Evolutionary conservation across 2,797 vertebrate genomes (phyloP).

Genomic region (Manis crassicaudata): DNA sequence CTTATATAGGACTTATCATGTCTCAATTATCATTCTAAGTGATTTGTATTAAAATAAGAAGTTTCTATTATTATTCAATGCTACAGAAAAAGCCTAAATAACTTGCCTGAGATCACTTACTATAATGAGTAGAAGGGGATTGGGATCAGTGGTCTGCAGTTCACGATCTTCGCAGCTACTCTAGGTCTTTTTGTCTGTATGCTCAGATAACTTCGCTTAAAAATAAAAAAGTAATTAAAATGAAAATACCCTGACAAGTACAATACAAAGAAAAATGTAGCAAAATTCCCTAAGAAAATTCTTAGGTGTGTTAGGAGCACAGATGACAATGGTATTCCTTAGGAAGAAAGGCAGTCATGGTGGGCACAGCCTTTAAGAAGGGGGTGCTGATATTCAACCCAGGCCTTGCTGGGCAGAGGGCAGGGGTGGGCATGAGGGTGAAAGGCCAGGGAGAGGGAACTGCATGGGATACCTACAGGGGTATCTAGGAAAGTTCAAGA

Average conservation of each 20-base stretch:
- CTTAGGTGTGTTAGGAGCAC: background rate
- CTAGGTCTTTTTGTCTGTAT: background rate
- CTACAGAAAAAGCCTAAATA: background rate
- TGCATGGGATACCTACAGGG: background rate
- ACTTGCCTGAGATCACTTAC: background rate
- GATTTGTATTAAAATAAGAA: background rate
- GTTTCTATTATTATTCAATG: background rate
- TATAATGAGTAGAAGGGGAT: background rate
- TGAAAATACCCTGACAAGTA: background rate
- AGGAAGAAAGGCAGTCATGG: fast-evolving
- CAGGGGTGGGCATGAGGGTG: too few species aligned
- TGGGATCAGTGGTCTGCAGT: background rate
- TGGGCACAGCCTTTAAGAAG: background rate
- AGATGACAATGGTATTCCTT: background rate
- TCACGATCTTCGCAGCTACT: background rate
- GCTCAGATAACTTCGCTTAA: background rate
- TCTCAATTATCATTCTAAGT: background rate
- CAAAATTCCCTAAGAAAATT: background rate
- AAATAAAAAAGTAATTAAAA: background rate
- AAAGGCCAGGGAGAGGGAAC: background rate
- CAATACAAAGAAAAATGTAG: background rate
- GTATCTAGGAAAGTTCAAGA: background rate
- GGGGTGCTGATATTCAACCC: background rate
- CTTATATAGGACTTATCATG: background rate
- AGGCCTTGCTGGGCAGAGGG: background rate